Evolutionary conservation across 2,797 vertebrate genomes (phyloP).

Genomic region (Neoniphon sammara): DNA sequence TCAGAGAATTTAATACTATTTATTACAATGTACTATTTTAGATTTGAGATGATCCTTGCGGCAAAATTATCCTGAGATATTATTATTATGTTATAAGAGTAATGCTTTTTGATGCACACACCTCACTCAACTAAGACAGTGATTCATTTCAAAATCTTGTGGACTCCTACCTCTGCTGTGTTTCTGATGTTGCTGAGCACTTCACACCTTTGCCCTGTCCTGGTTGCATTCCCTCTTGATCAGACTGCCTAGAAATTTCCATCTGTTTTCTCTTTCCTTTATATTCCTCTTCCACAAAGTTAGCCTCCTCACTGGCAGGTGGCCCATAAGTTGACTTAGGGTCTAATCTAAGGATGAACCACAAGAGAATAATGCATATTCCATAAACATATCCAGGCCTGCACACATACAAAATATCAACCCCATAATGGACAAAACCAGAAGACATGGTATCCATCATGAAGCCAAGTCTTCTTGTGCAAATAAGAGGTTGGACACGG

Average conservation of each 20-base stretch:
- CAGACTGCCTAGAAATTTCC: slow-evolving; percentile 25
- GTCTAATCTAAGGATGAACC: slow-evolving; percentile 64
- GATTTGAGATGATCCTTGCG: background rate
- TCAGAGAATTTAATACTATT: slow-evolving; percentile 26
- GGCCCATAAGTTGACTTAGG: slow-evolving; percentile 49
- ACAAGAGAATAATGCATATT: background rate
- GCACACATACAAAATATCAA: background rate
- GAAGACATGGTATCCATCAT: background rate
- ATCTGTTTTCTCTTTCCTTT: slow-evolving; percentile 61
- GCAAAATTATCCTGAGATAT: background rate
- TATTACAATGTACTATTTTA: slow-evolving; percentile 7
- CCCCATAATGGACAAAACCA: background rate
- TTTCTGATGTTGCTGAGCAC: slow-evolving; percentile 80
- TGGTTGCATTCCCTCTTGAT: slow-evolving; percentile 63
- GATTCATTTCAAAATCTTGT: background rate
- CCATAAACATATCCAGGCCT: background rate
- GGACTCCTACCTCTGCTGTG: slow-evolving; percentile 87
- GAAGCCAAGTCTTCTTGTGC: background rate
- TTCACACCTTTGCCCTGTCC: slow-evolving; percentile 66
- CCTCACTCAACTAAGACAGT: background rate
- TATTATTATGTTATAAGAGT: background rate
- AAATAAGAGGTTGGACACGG: background rate
- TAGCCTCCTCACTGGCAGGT: slow-evolving; percentile 31
- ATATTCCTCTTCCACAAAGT: slow-evolving; percentile 59
- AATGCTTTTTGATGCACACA: background rate